A percentile compares a stretch with the other conserved stretches of the same genome.
Conservation (phyloP, 2,797 vertebrate species). For the Argyrosomus regius region DNA sequence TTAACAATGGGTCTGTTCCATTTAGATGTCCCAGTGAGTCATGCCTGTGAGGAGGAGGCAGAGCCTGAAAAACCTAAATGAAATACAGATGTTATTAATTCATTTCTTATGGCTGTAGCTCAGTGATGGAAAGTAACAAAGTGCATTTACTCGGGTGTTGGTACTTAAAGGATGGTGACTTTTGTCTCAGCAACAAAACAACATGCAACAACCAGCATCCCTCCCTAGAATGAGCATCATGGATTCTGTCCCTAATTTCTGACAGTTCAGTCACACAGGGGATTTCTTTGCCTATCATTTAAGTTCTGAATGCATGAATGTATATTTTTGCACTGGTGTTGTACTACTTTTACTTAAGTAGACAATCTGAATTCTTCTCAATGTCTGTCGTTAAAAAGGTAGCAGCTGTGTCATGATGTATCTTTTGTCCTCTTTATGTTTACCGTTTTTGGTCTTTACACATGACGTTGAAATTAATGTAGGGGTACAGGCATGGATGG, state of each 20-base stretch:
- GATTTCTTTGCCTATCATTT: neutral
- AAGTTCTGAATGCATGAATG: neutral
- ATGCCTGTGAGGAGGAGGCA: neutral
- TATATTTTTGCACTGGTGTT: neutral
- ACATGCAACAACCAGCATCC: neutral
- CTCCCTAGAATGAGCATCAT: neutral
- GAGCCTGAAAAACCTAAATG: slow-evolving; percentile 4
- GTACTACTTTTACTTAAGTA: neutral
- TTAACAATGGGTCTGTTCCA: slow-evolving; percentile 18
- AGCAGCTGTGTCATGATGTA: neutral
- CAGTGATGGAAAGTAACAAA: neutral
- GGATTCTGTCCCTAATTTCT: neutral
- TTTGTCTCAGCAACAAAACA: neutral
- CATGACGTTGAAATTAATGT: neutral
- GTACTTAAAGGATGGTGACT: neutral
- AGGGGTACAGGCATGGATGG: neutral
- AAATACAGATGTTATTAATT: slow-evolving; percentile 20
- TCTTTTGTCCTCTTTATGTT: neutral
- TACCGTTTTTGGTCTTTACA: neutral
- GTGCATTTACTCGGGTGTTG: neutral
- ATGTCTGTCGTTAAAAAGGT: neutral
- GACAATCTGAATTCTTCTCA: neutral
- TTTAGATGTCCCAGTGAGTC: slow-evolving; percentile 27
- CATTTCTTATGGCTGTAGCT: slow-evolving; percentile 13
- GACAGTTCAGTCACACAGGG: neutral